Percentiles rank a stretch among this genome's conserved stretches.
Evolutionary conservation across 2,888 invertebrate genomes (phyloP).

Genomic region (Myathropa florea): DNA sequence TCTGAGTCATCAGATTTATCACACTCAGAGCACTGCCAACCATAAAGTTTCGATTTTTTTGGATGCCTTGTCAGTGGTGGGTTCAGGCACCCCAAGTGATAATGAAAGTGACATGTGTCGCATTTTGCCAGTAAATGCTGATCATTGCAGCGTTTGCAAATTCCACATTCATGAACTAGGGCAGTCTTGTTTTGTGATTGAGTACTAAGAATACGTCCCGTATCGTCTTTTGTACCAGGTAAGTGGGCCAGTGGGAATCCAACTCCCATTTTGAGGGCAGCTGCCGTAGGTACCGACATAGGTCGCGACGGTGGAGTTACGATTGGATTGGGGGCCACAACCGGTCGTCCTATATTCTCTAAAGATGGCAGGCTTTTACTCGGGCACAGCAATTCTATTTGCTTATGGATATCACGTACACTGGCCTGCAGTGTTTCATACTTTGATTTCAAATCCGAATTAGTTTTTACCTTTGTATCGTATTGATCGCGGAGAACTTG

Average conservation of each 20-base stretch:
- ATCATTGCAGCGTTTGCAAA: slow-evolving; percentile 92
- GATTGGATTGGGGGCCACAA: slow-evolving; percentile 76
- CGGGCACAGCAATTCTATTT: slow-evolving; percentile 84
- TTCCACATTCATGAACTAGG: slow-evolving; percentile 90
- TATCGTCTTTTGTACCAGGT: slow-evolving; percentile 85
- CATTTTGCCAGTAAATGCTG: slow-evolving; percentile 97
- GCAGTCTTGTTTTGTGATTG: slow-evolving; percentile 78
- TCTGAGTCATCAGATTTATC: slow-evolving; percentile 94
- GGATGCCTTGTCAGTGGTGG: slow-evolving; percentile 97
- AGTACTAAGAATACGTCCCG: slow-evolving; percentile 83
- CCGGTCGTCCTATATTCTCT: slow-evolving; percentile 82
- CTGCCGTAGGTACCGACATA: slow-evolving; percentile 90
- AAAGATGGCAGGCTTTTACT: slow-evolving; percentile 83
- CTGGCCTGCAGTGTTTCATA: slow-evolving; percentile 84
- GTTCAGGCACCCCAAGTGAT: slow-evolving; percentile 96
- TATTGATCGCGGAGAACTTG: slow-evolving; percentile 88
- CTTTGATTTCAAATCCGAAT: slow-evolving; percentile 85
- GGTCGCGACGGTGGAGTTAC: slow-evolving; percentile 82
- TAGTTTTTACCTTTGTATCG: slow-evolving; percentile 86
- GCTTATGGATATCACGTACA: slow-evolving; percentile 84
- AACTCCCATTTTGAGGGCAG: slow-evolving; percentile 92
- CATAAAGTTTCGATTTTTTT: slow-evolving; percentile 96
- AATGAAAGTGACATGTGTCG: slow-evolving; percentile 95
- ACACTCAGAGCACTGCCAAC: slow-evolving; percentile 98
- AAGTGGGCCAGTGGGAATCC: slow-evolving; percentile 90